Conservation (phyloP, 2,797 vertebrate genomes). For the Miichthys miiuy region DNA sequence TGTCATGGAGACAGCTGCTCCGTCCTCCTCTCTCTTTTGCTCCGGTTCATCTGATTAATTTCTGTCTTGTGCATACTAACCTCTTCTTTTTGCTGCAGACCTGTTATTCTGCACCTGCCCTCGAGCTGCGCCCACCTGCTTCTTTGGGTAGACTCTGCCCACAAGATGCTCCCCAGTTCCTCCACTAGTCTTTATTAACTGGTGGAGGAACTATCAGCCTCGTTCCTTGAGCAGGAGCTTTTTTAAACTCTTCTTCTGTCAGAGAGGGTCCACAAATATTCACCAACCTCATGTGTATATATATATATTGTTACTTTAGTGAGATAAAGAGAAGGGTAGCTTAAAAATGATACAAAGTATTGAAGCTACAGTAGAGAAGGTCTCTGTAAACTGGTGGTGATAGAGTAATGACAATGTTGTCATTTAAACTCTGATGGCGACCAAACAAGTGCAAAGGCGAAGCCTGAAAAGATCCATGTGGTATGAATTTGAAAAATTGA, state of each 20-base stretch:
- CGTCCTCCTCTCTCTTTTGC: constrained; percentile 15
- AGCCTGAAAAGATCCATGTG: background rate
- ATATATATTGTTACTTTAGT: background rate
- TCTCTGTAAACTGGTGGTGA: background rate
- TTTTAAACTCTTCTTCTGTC: constrained; percentile 16
- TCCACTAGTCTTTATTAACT: constrained; percentile 15
- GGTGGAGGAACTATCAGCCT: constrained; percentile 11
- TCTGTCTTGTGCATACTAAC: constrained; percentile 22
- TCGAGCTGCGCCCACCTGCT: constrained; percentile 25
- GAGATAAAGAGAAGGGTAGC: background rate
- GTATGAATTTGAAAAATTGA: background rate
- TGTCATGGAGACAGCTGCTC: constrained; percentile 55
- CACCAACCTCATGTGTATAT: background rate
- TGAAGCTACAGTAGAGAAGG: background rate
- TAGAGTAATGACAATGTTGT: background rate
- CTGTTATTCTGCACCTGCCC: constrained; percentile 22
- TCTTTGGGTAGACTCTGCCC: background rate
- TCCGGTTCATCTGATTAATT: constrained; percentile 32
- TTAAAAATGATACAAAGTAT: background rate
- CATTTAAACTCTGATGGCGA: background rate
- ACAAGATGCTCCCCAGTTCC: constrained; percentile 5
- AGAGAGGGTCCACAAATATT: constrained; percentile 2
- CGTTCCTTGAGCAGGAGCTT: constrained; percentile 19
- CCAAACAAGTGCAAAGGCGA: background rate
- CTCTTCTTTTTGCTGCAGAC: constrained; percentile 28